phyloP scores from a whole-genome alignment of 2,888 invertebrate species.

The Caenorhabditis imperialis region DNA sequence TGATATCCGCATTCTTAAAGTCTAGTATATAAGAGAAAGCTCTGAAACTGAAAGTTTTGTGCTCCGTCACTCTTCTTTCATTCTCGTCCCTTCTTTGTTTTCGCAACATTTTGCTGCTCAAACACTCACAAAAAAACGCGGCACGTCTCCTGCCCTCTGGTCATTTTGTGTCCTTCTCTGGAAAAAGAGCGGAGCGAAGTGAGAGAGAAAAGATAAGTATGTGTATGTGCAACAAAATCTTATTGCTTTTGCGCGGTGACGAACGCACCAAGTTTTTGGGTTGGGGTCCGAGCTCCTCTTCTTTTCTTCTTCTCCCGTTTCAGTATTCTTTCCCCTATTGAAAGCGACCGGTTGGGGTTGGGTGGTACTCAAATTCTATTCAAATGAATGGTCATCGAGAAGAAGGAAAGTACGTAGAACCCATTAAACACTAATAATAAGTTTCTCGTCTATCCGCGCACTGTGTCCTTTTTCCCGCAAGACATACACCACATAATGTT shows the following conservation, averaged over 20 bases:
- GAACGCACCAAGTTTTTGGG: too few species aligned
- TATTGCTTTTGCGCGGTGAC: constrained; percentile 24
- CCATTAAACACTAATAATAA: constrained; percentile 55
- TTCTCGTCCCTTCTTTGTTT: too few species aligned
- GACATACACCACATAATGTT: constrained; percentile 42
- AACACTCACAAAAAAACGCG: not conserved
- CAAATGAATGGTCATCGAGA: constrained; percentile 2
- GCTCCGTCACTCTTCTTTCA: too few species aligned
- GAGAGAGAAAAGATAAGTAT: constrained; percentile 40
- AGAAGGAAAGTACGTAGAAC: constrained; percentile 37
- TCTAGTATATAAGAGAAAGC: too few species aligned
- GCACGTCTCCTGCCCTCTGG: constrained; percentile 37
- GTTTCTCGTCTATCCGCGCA: constrained; percentile 40
- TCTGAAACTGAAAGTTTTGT: too few species aligned
- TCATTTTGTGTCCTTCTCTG: constrained; percentile 45
- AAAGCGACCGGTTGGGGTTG: not conserved
- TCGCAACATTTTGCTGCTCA: constrained; percentile 1
- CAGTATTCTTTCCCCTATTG: not conserved
- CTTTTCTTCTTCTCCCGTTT: constrained; percentile 10
- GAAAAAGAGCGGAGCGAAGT: not conserved
- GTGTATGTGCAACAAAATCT: constrained; percentile 52
- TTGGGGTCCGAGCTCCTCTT: constrained; percentile 14
- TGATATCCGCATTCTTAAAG: too few species aligned
- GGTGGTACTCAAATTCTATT: not conserved
- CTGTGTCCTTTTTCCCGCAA: constrained; percentile 14